Evolutionary conservation across 2,797 vertebrate species (phyloP).

Genomic region (Onychomys torridus): DNA sequence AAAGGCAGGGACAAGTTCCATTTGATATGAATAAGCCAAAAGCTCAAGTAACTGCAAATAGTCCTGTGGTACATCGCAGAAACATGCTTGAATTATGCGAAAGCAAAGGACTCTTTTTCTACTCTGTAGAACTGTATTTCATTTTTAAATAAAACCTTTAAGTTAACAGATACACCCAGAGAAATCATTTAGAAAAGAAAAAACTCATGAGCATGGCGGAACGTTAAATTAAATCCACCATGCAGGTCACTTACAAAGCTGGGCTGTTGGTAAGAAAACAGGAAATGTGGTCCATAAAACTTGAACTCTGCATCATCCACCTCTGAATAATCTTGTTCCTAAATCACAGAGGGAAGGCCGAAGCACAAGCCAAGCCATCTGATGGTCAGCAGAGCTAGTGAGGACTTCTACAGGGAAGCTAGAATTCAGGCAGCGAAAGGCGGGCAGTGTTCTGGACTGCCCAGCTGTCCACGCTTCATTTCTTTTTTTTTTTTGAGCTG

Average conservation of each 20-base stretch:
- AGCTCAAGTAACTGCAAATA: neutral
- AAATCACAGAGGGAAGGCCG: slow-evolving; percentile 3
- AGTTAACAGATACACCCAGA: slow-evolving; percentile 33
- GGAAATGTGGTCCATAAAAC: neutral
- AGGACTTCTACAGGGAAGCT: neutral
- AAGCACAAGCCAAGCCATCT: neutral
- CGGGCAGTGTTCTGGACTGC: neutral
- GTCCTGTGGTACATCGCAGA: neutral
- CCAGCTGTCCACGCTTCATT: neutral
- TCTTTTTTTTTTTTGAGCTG: no score
- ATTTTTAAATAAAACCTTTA: slow-evolving; percentile 68
- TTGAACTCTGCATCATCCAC: slow-evolving; percentile 50
- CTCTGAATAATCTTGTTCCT: slow-evolving; percentile 26
- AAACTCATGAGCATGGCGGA: slow-evolving; percentile 34
- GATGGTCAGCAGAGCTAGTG: neutral
- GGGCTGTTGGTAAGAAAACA: slow-evolving; percentile 1
- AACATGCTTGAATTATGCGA: slow-evolving; percentile 27
- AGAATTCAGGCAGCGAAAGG: neutral
- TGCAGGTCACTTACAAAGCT: slow-evolving; percentile 35
- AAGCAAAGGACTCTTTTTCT: slow-evolving; percentile 9
- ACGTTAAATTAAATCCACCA: slow-evolving; percentile 53
- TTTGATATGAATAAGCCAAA: neutral
- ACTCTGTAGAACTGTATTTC: slow-evolving; percentile 51
- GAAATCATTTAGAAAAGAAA: slow-evolving; percentile 40
- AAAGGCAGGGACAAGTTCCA: neutral